Conservation (phyloP, 2,113 vertebrate species). For the Pipa parva region DNA sequence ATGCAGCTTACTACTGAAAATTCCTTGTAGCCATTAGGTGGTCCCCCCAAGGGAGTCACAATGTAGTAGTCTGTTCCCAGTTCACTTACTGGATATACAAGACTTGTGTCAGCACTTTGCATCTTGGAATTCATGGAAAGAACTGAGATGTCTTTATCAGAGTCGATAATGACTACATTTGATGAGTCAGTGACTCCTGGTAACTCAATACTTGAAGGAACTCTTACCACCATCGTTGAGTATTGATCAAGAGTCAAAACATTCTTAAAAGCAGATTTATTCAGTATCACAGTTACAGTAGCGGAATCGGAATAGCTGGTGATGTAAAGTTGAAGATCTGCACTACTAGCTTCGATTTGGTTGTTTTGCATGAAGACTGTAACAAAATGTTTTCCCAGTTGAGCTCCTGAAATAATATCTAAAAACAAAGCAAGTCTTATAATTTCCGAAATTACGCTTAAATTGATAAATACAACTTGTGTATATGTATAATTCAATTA, state of each 20-base stretch:
- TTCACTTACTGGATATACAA: slow-evolving; percentile 33
- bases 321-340: slow-evolving; percentile 50
- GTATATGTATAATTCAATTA: too few species aligned
- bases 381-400: slow-evolving; percentile 61
- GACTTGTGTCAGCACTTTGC: background rate
- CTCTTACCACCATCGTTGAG: slow-evolving; percentile 30
- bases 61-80: slow-evolving; percentile 65
- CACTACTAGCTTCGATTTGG: background rate
- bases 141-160: slow-evolving; percentile 57
- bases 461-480: too few species aligned
- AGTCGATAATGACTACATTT: slow-evolving; percentile 55
- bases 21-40: slow-evolving; percentile 46
- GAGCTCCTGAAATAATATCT: background rate
- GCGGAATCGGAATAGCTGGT: slow-evolving; percentile 46
- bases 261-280: slow-evolving; percentile 47
- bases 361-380: slow-evolving; percentile 63
- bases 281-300: slow-evolving; percentile 53
- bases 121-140: slow-evolving; percentile 48
- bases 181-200: slow-evolving; percentile 24
- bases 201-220: slow-evolving; percentile 54
- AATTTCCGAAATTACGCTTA: too few species aligned
- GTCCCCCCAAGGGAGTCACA: slow-evolving; percentile 48
- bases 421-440: background rate
- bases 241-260: slow-evolving; percentile 42
- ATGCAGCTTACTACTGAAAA: slow-evolving; percentile 60